phyloP scores from a whole-genome alignment of 1,140 invertebrate genomes.

The Teleopsis dalmanni region DNA sequence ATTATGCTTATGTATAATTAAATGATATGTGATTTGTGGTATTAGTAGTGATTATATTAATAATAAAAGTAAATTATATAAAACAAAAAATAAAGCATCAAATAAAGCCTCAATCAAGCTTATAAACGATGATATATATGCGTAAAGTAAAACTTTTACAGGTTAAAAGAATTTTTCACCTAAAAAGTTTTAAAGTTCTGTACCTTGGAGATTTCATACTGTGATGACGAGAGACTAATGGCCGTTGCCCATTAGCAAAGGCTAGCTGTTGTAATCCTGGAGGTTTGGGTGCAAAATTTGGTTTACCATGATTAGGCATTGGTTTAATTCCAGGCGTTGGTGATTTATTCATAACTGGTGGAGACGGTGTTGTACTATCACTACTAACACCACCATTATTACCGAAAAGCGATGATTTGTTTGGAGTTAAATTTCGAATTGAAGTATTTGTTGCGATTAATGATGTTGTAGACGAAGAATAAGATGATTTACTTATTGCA shows the following conservation, averaged over 20 bases:
- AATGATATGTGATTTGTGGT: no score
- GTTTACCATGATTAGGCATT: conserved; percentile 37
- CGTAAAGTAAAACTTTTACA: neutral
- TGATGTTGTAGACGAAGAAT: conserved; percentile 20
- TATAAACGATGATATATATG: no score
- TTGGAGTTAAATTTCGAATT: conserved; percentile 23
- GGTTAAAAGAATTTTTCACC: neutral
- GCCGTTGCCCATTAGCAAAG: conserved; percentile 34
- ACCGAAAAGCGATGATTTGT: conserved; percentile 38
- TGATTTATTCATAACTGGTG: conserved; percentile 15
- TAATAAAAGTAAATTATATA: no score
- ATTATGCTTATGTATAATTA: no score
- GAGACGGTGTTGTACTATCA: conserved; percentile 15
- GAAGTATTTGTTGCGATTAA: conserved; percentile 16
- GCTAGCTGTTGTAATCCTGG: conserved; percentile 37
- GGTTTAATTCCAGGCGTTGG: conserved; percentile 25
- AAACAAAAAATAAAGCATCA: no score
- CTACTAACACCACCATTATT: conserved; percentile 5
- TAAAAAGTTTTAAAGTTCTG: neutral
- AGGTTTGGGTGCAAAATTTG: conserved; percentile 42
- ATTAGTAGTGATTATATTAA: no score
- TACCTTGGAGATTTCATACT: conserved; percentile 46
- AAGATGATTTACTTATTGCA: conserved; percentile 6
- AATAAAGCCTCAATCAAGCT: no score
- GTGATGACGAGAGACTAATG: conserved; percentile 38